Percentiles rank a stretch among this genome's conserved stretches.
Conservation (phyloP, 64 coral and sea anemone genomes). For the Dendronephthya gigantea region DNA sequence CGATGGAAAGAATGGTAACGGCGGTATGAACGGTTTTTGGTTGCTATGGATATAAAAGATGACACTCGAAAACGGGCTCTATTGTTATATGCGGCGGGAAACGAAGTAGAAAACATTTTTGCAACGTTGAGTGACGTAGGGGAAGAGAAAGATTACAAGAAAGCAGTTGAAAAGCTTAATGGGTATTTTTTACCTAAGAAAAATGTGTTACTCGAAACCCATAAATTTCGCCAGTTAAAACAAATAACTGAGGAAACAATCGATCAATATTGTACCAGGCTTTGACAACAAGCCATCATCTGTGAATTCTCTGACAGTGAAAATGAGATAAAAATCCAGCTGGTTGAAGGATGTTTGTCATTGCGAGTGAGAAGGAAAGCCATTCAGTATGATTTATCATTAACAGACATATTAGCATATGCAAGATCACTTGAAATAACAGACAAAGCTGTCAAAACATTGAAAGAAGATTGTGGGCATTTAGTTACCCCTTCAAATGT, state of each 20-base stretch:
- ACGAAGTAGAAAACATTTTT: neutral
- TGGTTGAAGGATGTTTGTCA: neutral
- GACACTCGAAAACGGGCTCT: neutral
- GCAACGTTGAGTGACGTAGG: neutral
- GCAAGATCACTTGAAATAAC: slow-evolving; percentile 3
- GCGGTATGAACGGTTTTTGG: neutral
- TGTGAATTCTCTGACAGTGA: neutral
- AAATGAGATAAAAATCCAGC: neutral
- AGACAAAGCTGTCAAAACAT: slow-evolving; percentile 1
- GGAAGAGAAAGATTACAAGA: slow-evolving; percentile 2
- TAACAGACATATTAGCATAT: neutral
- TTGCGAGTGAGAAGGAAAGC: neutral
- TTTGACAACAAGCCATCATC: neutral
- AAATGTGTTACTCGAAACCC: neutral
- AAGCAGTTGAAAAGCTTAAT: neutral
- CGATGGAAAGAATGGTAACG: neutral
- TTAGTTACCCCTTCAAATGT: neutral
- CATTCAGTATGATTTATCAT: neutral
- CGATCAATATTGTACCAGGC: neutral
- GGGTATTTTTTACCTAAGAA: neutral
- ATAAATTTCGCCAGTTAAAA: slow-evolving; percentile 1
- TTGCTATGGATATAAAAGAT: slow-evolving; percentile 2
- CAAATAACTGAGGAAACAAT: neutral
- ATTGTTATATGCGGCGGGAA: neutral
- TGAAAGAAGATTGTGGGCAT: neutral